phyloP scores from a whole-genome alignment of 2,113 vertebrate genomes.

The Pyxicephalus adspersus region DNA sequence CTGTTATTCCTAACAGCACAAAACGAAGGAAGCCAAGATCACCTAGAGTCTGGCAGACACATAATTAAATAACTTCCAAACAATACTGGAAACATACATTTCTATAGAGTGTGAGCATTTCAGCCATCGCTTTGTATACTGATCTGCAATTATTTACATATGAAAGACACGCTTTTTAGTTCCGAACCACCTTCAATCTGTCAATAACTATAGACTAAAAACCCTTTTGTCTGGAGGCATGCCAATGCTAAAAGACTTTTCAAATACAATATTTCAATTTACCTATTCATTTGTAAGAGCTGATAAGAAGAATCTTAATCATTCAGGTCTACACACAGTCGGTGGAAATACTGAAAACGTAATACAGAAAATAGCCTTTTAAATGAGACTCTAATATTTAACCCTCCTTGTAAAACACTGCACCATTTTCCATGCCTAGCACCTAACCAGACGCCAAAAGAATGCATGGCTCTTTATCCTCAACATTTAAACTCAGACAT shows the following conservation, averaged over 20 bases:
- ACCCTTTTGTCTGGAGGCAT: constrained; percentile 10
- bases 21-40: neutral
- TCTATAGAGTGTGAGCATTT: constrained; percentile 6
- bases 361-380: too few species aligned
- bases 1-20: constrained; percentile 20
- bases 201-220: constrained; percentile 20
- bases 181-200: constrained; percentile 34
- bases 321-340: too few species aligned
- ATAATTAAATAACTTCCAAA: constrained; percentile 44
- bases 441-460: too few species aligned
- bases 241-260: constrained; percentile 28
- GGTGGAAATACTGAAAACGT: too few species aligned
- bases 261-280: constrained; percentile 45
- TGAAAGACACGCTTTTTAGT: constrained; percentile 26
- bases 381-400: too few species aligned
- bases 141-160: constrained; percentile 52
- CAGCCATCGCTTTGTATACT: constrained; percentile 39
- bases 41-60: neutral
- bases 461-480: neutral
- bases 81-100: constrained; percentile 18
- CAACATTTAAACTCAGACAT: too few species aligned
- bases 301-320: neutral
- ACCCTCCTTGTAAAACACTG: too few species aligned
- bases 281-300: constrained; percentile 21
- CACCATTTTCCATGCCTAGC: too few species aligned